phyloP scores from a whole-genome alignment of 2,888 invertebrate species.

The Ennomos quercinarius region DNA sequence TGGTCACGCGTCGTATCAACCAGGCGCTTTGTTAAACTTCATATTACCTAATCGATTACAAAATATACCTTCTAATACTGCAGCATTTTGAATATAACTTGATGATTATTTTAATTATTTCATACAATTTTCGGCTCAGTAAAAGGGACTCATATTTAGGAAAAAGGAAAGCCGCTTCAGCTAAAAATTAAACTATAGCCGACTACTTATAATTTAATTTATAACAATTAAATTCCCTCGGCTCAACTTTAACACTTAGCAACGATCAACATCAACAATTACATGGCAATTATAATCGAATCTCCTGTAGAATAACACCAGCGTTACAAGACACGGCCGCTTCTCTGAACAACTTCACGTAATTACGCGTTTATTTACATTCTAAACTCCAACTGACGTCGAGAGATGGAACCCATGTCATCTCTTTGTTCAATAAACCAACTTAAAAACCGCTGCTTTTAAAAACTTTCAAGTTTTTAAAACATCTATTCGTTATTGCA shows the following conservation, averaged over 20 bases:
- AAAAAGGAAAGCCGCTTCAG: too few species aligned
- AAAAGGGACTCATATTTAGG: too few species aligned
- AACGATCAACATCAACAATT: slow-evolving; percentile 26
- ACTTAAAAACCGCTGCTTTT: slow-evolving; percentile 31
- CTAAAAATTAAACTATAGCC: too few species aligned
- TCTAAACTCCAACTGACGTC: slow-evolving; percentile 73
- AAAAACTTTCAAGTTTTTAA: slow-evolving; percentile 5
- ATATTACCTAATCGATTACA: too few species aligned
- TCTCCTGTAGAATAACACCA: slow-evolving; percentile 68
- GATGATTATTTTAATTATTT: too few species aligned
- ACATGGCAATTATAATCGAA: slow-evolving; percentile 44
- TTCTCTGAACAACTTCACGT: slow-evolving; percentile 68
- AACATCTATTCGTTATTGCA: slow-evolving; percentile 15
- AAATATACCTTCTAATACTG: too few species aligned
- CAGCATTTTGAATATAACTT: too few species aligned
- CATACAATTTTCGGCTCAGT: too few species aligned
- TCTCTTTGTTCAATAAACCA: slow-evolving; percentile 62
- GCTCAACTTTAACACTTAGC: not conserved
- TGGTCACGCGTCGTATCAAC: too few species aligned
- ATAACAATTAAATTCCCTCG: too few species aligned
- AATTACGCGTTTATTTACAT: slow-evolving; percentile 81
- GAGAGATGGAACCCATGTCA: slow-evolving; percentile 78
- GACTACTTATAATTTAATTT: too few species aligned
- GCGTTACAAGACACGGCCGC: slow-evolving; percentile 51
- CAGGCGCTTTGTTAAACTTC: too few species aligned